Percentiles rank a stretch among this genome's conserved stretches.
Evolutionary conservation across 2,113 vertebrate genomes (phyloP).

Genomic region (Colistium nudipinnis): DNA sequence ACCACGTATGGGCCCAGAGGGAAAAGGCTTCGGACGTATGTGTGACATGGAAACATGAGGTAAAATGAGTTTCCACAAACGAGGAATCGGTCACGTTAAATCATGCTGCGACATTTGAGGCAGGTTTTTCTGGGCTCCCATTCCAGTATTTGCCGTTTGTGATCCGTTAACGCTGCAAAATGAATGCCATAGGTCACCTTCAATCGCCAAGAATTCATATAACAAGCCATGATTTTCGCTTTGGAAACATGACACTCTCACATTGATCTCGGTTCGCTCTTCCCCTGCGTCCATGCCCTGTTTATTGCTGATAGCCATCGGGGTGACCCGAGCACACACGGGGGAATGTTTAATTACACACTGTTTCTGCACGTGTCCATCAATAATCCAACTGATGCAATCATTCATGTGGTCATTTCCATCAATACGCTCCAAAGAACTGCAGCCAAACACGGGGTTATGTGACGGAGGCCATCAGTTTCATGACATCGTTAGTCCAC

Average conservation of each 20-base stretch:
- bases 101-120: not conserved
- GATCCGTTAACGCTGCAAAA: not conserved
- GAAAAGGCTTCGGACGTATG: conserved; percentile 21
- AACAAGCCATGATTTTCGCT: conserved; percentile 26
- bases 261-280: conserved; percentile 58
- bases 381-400: conserved; percentile 71
- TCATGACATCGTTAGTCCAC: conserved; percentile 30
- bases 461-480: conserved; percentile 9
- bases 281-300: conserved; percentile 36
- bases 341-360: conserved; percentile 75
- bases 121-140: not conserved
- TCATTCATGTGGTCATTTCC: conserved; percentile 67
- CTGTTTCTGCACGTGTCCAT: conserved; percentile 54
- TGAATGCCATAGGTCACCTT: not conserved
- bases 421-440: conserved; percentile 65
- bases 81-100: conserved; percentile 19
- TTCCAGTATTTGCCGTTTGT: not conserved
- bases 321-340: conserved; percentile 68
- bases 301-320: conserved; percentile 68
- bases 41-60: conserved; percentile 55
- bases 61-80: conserved; percentile 34
- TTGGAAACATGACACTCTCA: conserved; percentile 58
- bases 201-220: not conserved
- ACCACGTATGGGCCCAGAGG: conserved; percentile 32
- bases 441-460: conserved; percentile 34